Base-by-base conservation (phyloP, 2,113 vertebrate species). In the Aegotheles bennettii region DNA sequence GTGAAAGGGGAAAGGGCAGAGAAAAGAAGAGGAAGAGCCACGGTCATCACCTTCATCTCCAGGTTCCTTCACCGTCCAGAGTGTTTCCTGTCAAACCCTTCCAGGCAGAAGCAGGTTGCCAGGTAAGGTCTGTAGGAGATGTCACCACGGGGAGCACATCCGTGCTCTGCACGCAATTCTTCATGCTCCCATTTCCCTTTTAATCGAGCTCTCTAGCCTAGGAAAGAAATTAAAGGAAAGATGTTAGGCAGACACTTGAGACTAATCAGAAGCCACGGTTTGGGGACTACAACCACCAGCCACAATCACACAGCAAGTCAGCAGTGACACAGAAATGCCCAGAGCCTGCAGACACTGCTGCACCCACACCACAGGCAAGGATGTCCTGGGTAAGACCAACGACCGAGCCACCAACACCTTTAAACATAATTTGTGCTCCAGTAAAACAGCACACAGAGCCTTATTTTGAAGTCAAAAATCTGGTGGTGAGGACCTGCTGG, bases 1-100 rank as follows among this genome's bases (percentile, higher is more conserved):
- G 6, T 16, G 33, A 70, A 89, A 87, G 15, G 25, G n/a, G 75
- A 84, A 87, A 81, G 7, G 11, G 13, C 17, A 84, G 3, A 6
- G 31, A 68, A 69, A 42, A 38, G 45, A 80, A 45, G 21, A 60
- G 20, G 16, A 68, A 50, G 60, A 82, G 42, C n/a, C 56, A 59
- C 0, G 11, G 38, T n/a, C 35, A 63, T 78, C 70, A 96, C 87
- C 95, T 96, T 93, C 94, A 89, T 89, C 57, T 94, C 90, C 94
- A 76, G 43, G 48, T 48, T 87, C 33, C 77, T 87, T 87, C 5
- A 2, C 60, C 47, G 43, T 71, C 53, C 84, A 75, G 29, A 51
- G 69, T 3, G 0, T 47, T 35, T 89, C 42, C 48, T 67, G 38
- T 78, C 40, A 94, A 60, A 75, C 40, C 40, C 29, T 75, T 93